A percentile compares a stretch with the other conserved stretches of the same genome.
These are phyloP conservation scores for Pristionchus mayeri DNA, from an alignment of 2,888 invertebrate genomes.

Conservation along the genomic window DNA sequence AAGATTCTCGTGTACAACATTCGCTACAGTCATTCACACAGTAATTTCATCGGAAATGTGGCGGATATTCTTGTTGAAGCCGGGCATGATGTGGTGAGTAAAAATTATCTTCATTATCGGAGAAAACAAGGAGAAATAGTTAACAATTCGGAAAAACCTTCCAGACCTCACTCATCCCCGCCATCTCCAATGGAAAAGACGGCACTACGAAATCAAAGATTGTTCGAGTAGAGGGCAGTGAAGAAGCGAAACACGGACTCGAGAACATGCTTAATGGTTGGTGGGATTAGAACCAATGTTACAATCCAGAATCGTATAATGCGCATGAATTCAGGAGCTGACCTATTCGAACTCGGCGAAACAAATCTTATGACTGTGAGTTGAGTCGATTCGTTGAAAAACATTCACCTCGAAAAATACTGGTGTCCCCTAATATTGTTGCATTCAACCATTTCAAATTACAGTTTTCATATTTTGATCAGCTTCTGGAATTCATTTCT, in stretches of 20 bases:
- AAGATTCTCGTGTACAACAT: constrained; percentile 57
- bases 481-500: too few species aligned
- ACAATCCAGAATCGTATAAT: too few species aligned
- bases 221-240: neutral
- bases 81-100: constrained; percentile 58
- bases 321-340: neutral
- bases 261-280: neutral
- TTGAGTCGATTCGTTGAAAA: neutral
- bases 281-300: neutral
- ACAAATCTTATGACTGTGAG: neutral
- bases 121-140: neutral
- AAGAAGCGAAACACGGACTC: neutral
- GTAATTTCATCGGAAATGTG: constrained; percentile 55
- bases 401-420: too few species aligned
- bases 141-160: too few species aligned
- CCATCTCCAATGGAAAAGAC: neutral
- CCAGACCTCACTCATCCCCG: neutral
- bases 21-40: constrained; percentile 54
- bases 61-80: constrained; percentile 57
- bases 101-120: neutral
- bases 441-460: too few species aligned
- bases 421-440: too few species aligned
- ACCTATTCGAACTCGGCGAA: neutral
- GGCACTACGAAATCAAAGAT: constrained; percentile 36
- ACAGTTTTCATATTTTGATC: neutral